Conservation (phyloP, 2,888 invertebrate genomes). For the Carterocephalus palaemon region DNA sequence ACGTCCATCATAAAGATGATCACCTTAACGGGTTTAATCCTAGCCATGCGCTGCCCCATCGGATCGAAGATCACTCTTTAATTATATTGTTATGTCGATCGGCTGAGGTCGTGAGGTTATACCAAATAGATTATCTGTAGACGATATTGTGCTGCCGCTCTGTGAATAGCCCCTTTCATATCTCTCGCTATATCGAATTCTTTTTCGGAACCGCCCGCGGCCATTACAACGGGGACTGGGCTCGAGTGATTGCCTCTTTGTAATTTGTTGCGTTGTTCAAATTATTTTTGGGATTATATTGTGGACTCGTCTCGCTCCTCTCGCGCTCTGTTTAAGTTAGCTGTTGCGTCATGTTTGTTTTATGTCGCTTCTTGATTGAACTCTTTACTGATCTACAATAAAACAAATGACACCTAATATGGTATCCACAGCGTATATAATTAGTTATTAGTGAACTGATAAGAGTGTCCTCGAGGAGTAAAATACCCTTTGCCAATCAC, state of each 20-base stretch:
- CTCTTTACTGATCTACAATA: conserved; percentile 9
- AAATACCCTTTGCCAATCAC: too few species aligned
- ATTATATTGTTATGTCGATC: conserved; percentile 75
- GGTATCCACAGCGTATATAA: too few species aligned
- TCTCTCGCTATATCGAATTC: conserved; percentile 57
- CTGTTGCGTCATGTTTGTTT: conserved; percentile 20
- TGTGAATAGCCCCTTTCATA: conserved; percentile 55
- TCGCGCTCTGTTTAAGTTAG: conserved; percentile 22
- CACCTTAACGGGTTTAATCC: conserved; percentile 1
- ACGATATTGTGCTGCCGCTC: conserved; percentile 62
- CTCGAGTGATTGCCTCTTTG: conserved; percentile 33
- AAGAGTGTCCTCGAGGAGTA: too few species aligned
- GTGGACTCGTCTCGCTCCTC: conserved; percentile 25
- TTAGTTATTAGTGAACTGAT: too few species aligned
- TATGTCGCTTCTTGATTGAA: conserved; percentile 20
- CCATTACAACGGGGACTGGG: conserved; percentile 56
- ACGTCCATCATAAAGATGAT: conserved; percentile 1
- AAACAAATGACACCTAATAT: conserved; percentile 24
- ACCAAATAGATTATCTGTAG: conserved; percentile 76
- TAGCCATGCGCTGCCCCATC: conserved; percentile 27
- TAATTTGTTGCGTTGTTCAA: conserved; percentile 27
- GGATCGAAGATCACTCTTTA: conserved; percentile 67
- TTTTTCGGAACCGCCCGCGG: conserved; percentile 49
- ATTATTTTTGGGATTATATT: conserved; percentile 31
- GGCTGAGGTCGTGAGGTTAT: conserved; percentile 74